Conservation (phyloP, 2,797 vertebrate genomes). For the Eupleurogrammus muticus region DNA sequence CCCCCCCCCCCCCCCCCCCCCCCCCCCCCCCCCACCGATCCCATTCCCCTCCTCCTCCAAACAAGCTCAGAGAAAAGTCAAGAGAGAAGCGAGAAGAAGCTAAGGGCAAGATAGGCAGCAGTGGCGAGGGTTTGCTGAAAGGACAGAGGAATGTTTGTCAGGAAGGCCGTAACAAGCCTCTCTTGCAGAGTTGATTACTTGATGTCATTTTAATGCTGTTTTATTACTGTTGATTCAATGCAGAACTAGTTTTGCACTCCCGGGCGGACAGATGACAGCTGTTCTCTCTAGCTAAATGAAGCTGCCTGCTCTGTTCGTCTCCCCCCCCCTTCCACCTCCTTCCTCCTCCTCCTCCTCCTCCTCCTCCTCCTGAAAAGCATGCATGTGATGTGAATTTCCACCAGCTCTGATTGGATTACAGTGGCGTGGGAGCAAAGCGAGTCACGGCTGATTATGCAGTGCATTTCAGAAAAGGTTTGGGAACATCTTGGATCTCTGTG, state of each 20-base stretch:
- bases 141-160: slow-evolving; percentile 78
- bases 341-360: slow-evolving; percentile 65
- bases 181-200: slow-evolving; percentile 81
- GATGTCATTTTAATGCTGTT: slow-evolving; percentile 84
- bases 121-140: slow-evolving; percentile 66
- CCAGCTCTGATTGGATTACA: slow-evolving; percentile 73
- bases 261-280: slow-evolving; percentile 66
- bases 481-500: slow-evolving; percentile 38
- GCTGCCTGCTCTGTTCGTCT: slow-evolving; percentile 87
- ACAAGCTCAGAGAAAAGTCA: slow-evolving; percentile 55
- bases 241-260: slow-evolving; percentile 84
- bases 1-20: slow-evolving; percentile 29
- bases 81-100: slow-evolving; percentile 53
- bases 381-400: slow-evolving; percentile 69
- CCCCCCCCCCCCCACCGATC: slow-evolving; percentile 33
- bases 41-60: slow-evolving; percentile 38
- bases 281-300: slow-evolving; percentile 68
- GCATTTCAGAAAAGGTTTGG: slow-evolving; percentile 69
- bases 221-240: slow-evolving; percentile 83
- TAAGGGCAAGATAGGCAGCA: slow-evolving; percentile 49
- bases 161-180: slow-evolving; percentile 69
- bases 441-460: slow-evolving; percentile 57
- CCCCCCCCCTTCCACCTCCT: slow-evolving; percentile 67
- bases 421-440: slow-evolving; percentile 55
- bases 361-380: slow-evolving; percentile 56